Evolutionary conservation across 1,140 invertebrate genomes (phyloP), one percentile per base, ranked within the genome.

Genomic region (Heterodera carotae): DNA sequence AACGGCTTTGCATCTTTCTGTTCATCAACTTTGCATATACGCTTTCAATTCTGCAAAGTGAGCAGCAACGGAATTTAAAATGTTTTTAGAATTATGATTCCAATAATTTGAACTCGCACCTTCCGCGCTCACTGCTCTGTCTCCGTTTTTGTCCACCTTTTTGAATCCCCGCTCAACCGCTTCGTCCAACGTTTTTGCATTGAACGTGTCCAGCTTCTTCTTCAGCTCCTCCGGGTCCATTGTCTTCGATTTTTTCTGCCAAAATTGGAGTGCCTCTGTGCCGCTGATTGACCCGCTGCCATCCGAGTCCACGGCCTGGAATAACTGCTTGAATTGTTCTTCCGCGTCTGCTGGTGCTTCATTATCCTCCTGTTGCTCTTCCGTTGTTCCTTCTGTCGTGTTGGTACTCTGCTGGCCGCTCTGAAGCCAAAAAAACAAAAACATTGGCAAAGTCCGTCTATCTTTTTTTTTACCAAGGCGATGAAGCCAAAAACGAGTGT

Each of bases 151-250:
- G 56, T 72, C 69, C 43, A 72, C 69, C 56, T 72, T 72, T 29
- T 72, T 72, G 56, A 72, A 72, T 2, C 69, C 69, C 31, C 56
- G 43, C 22, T 72, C 69, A 6, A 72, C 69, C 31, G 69, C 69
- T 27, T 72, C 69, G 6, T 56, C 69, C 25, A 72, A 29, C 22
- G 69, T 72, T 53, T 72, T 72, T 60, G 69, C 69, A 29, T 72
- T 72, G 43, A 56, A 31, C 56, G 6, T 72, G 7, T 36, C 34
- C 33, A 72, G 15, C 56, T 53, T 39, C 56, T 72, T 60, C 31
- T 72, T 72, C 56, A 72, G 31, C 56, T 56, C 69, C 56, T 10
- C 56, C 25, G 36, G 69, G 27, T 72, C 69, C 69, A 72, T 72
- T 29, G 43, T 31, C 56, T 72, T 53, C 31, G 69, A 22, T 53